Conservation (phyloP, 1,140 invertebrate genomes). For the Formica selysi region DNA sequence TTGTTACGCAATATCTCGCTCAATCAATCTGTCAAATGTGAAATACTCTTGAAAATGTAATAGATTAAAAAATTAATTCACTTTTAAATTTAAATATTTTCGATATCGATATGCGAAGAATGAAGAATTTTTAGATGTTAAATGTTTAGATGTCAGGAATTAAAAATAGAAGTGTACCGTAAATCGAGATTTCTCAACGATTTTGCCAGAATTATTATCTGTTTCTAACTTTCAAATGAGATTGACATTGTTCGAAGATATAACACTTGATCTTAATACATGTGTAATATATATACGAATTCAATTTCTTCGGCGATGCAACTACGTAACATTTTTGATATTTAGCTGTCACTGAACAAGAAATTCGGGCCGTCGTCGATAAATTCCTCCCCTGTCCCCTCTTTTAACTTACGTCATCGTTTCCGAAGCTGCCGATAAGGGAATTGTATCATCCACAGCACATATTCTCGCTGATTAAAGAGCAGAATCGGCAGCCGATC, state of each 20-base stretch:
- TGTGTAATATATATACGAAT: too few species aligned
- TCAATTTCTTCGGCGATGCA: background rate
- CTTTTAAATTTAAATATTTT: conserved; percentile 30
- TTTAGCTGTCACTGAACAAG: conserved; percentile 54
- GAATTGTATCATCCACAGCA: conserved; percentile 4
- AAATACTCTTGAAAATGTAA: background rate
- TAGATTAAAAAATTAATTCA: background rate
- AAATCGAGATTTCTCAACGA: background rate
- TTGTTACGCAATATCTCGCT: background rate
- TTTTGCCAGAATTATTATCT: background rate
- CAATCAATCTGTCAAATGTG: background rate
- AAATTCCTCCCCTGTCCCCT: background rate
- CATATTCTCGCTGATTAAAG: conserved; percentile 35
- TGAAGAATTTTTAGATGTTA: background rate
- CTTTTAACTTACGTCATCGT: conserved; percentile 59
- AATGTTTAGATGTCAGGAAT: background rate
- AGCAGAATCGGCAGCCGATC: conserved; percentile 34
- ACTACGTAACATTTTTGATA: conserved; percentile 21
- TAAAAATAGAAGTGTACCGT: background rate
- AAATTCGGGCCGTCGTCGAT: conserved; percentile 50
- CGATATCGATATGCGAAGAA: background rate
- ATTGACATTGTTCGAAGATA: background rate
- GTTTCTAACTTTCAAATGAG: background rate
- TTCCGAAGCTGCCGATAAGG: conserved; percentile 51
- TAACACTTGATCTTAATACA: background rate